Base-by-base conservation (phyloP, 1,140 invertebrate genomes). In the Cyphomyrmex costatus region DNA sequence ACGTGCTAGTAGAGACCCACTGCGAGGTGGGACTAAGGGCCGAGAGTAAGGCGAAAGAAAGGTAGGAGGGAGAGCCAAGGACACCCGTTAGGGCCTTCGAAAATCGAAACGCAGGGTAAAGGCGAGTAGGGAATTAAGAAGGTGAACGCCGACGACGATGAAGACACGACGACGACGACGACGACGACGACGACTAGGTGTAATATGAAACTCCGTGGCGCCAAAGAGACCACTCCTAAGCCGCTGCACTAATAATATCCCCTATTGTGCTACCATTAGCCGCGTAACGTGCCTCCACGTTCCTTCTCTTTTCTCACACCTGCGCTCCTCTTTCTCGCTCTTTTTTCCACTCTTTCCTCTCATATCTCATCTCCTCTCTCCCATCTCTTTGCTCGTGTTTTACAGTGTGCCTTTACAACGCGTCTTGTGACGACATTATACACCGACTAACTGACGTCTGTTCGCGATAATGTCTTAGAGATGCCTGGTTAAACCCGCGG, bases 261-360 rank as follows among this genome's bases (percentile, higher is more conserved):
- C 89, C 92, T 91, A 95, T 94, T 94, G 93, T 94, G 92, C 91
- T 92, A 92, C 93, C 93, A 94, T 95, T 95, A 94, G 93, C 89
- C 89, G 89, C 85, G 88, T 92, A 93, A 93, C 88, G 82, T 68
- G 74, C 87, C 74, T 80, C 79, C 88, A 83, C 87, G 88, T 90
- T 74, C 61, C 30, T 80, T 80, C 27, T 21, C 65, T 82, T 46
- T 53, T 80, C 63, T 42, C 63, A 63, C 61, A 63, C 61, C 53
- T 77, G n/a, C 33, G 16, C 51, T 61, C 49, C 68, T 77, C 14
- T 84, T 3, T 56, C 68, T 70, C 58, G 0, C 49, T 33, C 51
- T 46, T 12, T 78, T 30, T 73, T 46, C 1, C 51, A 53, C 21
- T 16, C 53, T 36, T 60, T 36, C 58, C 16, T 58, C 16, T 56